These are phyloP conservation scores for Vipera ursinii DNA, from an alignment of 2,797 vertebrate genomes.

Conservation along the genomic window DNA sequence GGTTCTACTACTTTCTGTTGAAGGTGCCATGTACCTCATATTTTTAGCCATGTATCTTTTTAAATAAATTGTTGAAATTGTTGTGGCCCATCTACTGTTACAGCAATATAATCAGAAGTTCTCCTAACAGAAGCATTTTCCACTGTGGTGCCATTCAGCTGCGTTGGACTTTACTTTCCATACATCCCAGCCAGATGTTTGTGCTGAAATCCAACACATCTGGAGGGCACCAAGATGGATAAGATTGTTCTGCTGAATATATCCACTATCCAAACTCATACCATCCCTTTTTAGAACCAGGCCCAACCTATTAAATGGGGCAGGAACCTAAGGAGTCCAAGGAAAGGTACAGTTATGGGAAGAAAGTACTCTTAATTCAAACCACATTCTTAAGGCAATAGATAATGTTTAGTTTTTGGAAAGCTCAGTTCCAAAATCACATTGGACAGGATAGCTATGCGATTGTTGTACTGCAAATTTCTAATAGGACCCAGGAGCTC, in stretches of 20 bases:
- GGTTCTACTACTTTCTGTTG: slow-evolving; percentile 14
- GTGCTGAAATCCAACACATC: neutral
- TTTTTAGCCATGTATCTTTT: slow-evolving; percentile 15
- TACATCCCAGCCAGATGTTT: neutral
- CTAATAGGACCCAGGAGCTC: neutral
- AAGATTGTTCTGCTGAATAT: neutral
- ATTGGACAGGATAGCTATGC: neutral
- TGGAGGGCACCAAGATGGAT: neutral
- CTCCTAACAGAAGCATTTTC: neutral
- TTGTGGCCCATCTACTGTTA: neutral
- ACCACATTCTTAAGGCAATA: neutral
- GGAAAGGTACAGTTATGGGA: neutral
- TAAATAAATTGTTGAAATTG: neutral
- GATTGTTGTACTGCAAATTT: neutral
- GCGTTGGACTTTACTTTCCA: neutral
- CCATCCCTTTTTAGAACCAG: neutral
- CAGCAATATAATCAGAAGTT: neutral
- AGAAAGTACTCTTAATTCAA: neutral
- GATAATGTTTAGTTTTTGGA: neutral
- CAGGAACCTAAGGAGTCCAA: neutral
- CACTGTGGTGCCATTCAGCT: neutral
- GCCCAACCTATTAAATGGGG: neutral
- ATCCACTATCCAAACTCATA: neutral
- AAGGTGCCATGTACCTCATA: slow-evolving; percentile 13
- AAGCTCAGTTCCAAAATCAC: neutral